Percentiles rank a stretch among this genome's conserved stretches.
phyloP scores from a whole-genome alignment of 30 jellyfish, hydroid and myxozoan genomes.

The Chrysaora quinquecirrha region DNA sequence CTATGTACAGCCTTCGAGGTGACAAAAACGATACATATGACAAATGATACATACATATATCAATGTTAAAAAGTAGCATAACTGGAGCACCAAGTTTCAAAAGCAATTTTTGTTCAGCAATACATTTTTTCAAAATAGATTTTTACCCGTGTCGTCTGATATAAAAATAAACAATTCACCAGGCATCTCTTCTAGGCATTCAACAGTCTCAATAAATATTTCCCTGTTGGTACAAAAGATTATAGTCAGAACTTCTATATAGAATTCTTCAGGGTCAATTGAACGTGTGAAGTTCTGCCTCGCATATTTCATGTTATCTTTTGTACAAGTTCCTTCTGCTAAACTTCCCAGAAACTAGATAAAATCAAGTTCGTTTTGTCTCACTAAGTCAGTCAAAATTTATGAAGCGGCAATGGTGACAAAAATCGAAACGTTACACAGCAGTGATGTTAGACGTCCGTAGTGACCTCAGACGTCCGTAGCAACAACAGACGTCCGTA shows the following conservation, averaged over 20 bases:
- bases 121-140: not conserved
- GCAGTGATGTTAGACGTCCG: not conserved
- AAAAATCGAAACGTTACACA: slow-evolving; percentile 12
- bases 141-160: not conserved
- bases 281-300: not conserved
- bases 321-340: not conserved
- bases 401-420: slow-evolving; percentile 14
- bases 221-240: not conserved
- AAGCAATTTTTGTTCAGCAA: not conserved
- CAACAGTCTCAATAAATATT: not conserved
- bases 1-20: too few relatives aligned
- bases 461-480: slow-evolving; percentile 6
- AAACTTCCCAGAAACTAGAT: not conserved
- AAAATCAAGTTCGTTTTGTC: not conserved
- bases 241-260: not conserved
- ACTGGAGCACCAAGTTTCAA: not conserved
- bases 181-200: not conserved
- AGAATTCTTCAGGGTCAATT: not conserved
- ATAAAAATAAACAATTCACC: not conserved
- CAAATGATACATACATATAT: too few relatives aligned
- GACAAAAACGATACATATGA: too few relatives aligned
- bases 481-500: not conserved
- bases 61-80: not conserved
- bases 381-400: not conserved
- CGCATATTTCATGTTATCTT: not conserved